Base-by-base conservation (phyloP, 2,888 invertebrate genomes). In the Leptarthrus brevirostris region DNA sequence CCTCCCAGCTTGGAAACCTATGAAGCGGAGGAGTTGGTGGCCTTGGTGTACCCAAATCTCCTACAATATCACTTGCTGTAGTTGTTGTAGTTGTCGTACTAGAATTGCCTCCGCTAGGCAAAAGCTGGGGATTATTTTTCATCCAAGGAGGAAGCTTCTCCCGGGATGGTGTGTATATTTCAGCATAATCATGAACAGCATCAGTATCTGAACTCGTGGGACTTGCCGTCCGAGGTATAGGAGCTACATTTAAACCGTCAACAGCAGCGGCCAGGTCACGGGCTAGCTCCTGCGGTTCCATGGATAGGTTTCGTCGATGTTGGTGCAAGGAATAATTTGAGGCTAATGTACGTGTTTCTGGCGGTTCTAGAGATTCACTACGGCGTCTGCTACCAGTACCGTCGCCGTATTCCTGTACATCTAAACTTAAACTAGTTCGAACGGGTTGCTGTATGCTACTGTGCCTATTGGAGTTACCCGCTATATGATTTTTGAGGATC, bases 1-100 rank as follows among this genome's bases (percentile, higher is more conserved):
- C 96, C 85, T 97, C 96, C 96, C 96, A 96, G 80, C 93, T 93
- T 3, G 95, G 95, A 83, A 94, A 94, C 81, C 96, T 88, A 83
- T 97, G 96, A 72, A 96, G 84, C 0, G 96, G 96, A 22, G 96
- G 96, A 0, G 96, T 96, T 12, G 96, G 96, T 0, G 96, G 93
- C 77, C 90, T 86, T 2, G 87, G 87, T 40, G 83, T 84, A 1
- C 74, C 76, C 12, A 82, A 81, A 0, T 18, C 52, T 10, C 34
- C 24, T 6, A 80, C 83, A 73, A 83, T 61, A 16, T 83, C 81
- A 49, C 82, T 83, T 73, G 71, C 88, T 82, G 80, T 82, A 18
- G 64, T 88, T 82, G 73, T 87, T 24, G 72, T 58, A 85, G 78
- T 86, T 84, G 2, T 76, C 3, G 86, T 86, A 0, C 88, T 87